A percentile compares a stretch with the other conserved stretches of the same genome.
Evolutionary conservation across 2,888 invertebrate genomes (phyloP).

Genomic region (Melanargia galathea): DNA sequence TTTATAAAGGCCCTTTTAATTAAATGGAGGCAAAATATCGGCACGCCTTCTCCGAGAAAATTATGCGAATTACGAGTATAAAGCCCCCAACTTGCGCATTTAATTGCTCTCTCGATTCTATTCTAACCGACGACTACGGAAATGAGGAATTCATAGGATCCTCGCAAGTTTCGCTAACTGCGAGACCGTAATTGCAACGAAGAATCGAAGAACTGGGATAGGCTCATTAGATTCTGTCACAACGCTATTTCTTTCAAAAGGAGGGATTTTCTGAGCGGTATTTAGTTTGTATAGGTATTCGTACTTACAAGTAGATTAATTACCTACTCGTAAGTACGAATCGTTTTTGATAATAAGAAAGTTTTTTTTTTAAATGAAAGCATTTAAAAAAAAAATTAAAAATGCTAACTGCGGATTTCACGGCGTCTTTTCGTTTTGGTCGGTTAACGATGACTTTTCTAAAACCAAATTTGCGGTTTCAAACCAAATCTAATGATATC

Average conservation of each 20-base stretch:
- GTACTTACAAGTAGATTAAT: neutral
- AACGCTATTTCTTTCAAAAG: neutral
- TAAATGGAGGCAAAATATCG: slow-evolving; percentile 53
- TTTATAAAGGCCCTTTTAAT: slow-evolving; percentile 56
- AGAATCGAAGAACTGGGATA: neutral
- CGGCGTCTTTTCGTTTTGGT: too few species aligned
- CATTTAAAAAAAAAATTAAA: too few species aligned
- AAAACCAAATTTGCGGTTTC: too few species aligned
- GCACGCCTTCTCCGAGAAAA: slow-evolving; percentile 43
- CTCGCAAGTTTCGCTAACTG: neutral
- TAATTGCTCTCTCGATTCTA: slow-evolving; percentile 31
- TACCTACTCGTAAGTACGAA: too few species aligned
- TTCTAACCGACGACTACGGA: slow-evolving; percentile 10
- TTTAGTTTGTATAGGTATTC: neutral
- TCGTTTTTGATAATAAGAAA: too few species aligned
- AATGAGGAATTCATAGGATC: slow-evolving; percentile 8
- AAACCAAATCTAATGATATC: too few species aligned
- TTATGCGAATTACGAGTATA: slow-evolving; percentile 42
- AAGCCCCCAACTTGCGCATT: slow-evolving; percentile 31
- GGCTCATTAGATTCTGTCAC: neutral
- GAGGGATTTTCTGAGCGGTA: neutral
- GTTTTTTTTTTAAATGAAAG: too few species aligned
- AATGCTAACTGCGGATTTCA: too few species aligned
- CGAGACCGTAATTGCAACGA: neutral
- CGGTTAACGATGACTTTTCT: too few species aligned